These are phyloP conservation scores for Potorous gilbertii DNA, from an alignment of 2,797 vertebrate genomes.

Conservation along the genomic window DNA sequence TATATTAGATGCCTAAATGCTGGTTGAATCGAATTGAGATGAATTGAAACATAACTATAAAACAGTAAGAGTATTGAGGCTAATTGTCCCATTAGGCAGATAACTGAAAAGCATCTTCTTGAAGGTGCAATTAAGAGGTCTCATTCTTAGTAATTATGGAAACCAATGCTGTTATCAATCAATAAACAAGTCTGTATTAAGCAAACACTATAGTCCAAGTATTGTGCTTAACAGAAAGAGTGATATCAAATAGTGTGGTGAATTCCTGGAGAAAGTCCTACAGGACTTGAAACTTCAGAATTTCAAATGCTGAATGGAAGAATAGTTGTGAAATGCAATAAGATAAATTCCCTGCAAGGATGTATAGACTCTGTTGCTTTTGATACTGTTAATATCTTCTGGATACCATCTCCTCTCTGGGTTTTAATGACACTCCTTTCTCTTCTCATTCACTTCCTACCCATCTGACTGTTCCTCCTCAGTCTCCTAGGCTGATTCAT, in stretches of 20 bases:
- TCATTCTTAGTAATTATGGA: constrained; percentile 71
- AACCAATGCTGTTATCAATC: constrained; percentile 50
- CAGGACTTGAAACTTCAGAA: constrained; percentile 63
- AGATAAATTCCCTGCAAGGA: constrained; percentile 65
- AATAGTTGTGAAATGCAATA: constrained; percentile 76
- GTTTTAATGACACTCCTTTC: neutral
- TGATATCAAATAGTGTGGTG: constrained; percentile 16
- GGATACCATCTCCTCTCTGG: neutral
- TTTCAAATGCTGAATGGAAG: constrained; percentile 60
- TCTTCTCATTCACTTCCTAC: neutral
- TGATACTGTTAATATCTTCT: neutral
- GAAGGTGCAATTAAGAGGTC: constrained; percentile 67
- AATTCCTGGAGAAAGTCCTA: constrained; percentile 26
- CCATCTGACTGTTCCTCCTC: neutral
- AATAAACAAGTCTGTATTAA: constrained; percentile 57
- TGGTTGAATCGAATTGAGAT: neutral
- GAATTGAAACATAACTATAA: constrained; percentile 37
- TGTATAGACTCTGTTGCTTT: neutral
- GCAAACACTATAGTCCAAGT: neutral
- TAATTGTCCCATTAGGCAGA: constrained; percentile 57
- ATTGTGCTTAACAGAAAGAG: constrained; percentile 30
- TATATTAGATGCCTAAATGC: neutral
- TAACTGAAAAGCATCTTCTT: constrained; percentile 55
- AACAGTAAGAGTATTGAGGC: constrained; percentile 56
- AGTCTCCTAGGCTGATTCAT: neutral